Conservation (phyloP, 2,888 invertebrate species). For the Watsonalla binaria region DNA sequence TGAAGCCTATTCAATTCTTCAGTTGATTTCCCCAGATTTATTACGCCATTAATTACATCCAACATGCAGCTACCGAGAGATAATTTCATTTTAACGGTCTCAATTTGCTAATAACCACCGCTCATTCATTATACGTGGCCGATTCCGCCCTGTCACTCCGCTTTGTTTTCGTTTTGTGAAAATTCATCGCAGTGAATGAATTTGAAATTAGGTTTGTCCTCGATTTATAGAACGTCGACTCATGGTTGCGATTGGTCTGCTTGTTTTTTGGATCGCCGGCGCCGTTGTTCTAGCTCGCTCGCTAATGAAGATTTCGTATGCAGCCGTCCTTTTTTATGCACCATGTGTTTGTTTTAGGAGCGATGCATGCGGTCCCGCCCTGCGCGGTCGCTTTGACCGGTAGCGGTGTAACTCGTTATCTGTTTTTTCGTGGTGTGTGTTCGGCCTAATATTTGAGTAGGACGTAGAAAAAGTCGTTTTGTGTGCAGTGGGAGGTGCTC, state of each 20-base stretch:
- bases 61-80: conserved; percentile 47
- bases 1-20: conserved; percentile 46
- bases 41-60: conserved; percentile 50
- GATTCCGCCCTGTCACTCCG: conserved; percentile 59
- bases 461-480: conserved; percentile 60
- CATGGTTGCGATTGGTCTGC: conserved; percentile 61
- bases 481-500: conserved; percentile 58
- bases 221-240: conserved; percentile 54
- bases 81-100: conserved; percentile 62
- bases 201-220: conserved; percentile 54
- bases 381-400: conserved; percentile 70
- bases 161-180: conserved; percentile 59
- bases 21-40: conserved; percentile 56
- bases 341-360: conserved; percentile 73
- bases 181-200: conserved; percentile 59
- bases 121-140: conserved; percentile 50
- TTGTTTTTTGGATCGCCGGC: conserved; percentile 51
- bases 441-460: conserved; percentile 72
- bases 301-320: conserved; percentile 69
- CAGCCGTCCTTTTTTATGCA: conserved; percentile 73
- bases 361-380: conserved; percentile 18
- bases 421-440: conserved; percentile 68
- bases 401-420: conserved; percentile 71
- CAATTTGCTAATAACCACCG: conserved; percentile 61
- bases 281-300: conserved; percentile 57